Conservation (phyloP, 2,113 vertebrate genomes). For the Mus spicilegus region DNA sequence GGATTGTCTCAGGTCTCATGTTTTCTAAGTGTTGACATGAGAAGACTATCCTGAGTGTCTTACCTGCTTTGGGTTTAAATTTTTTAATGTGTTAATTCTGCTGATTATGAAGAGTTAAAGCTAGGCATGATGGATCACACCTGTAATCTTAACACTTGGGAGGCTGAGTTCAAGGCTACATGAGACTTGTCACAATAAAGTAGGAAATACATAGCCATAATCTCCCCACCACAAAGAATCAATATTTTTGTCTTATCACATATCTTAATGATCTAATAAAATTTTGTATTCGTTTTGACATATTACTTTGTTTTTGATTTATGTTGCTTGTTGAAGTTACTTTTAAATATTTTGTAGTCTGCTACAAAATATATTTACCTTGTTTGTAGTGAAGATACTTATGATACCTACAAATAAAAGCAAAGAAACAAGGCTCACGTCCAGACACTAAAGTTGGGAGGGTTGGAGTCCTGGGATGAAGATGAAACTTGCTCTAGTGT, state of each 20-base stretch:
- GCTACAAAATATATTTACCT: not conserved
- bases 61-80: not conserved
- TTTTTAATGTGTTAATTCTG: not conserved
- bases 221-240: not conserved
- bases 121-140: too few species aligned
- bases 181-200: not conserved
- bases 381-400: constrained; percentile 24
- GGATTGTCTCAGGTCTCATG: not conserved
- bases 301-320: constrained; percentile 48
- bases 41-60: not conserved
- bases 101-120: constrained; percentile 7
- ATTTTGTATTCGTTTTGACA: not conserved
- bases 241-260: not conserved
- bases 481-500: not conserved
- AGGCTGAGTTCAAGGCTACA: not conserved
- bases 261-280: not conserved
- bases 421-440: constrained; percentile 2
- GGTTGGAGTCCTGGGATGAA: not conserved
- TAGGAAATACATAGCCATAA: not conserved
- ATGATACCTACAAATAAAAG: not conserved
- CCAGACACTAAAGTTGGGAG: not conserved
- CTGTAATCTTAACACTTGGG: not conserved
- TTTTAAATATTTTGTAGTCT: constrained; percentile 32
- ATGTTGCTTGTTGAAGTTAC: not conserved
- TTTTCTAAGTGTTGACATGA: constrained; percentile 26